Evolutionary conservation across 2,113 vertebrate species (phyloP), one percentile per base, ranked within the genome.

Genomic region (Eulemur rufifrons): DNA sequence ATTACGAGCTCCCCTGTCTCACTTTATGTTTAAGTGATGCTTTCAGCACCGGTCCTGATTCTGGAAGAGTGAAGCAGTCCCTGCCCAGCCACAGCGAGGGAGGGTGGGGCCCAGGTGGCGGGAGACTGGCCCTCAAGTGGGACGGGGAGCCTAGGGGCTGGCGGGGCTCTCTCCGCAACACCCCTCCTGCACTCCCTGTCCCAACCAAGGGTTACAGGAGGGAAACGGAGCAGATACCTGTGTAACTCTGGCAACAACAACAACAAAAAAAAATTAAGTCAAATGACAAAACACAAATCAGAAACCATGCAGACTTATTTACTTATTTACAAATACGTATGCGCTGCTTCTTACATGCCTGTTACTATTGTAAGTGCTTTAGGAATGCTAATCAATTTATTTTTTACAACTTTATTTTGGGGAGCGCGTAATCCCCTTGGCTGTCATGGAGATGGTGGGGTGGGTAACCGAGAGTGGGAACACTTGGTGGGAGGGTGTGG

Each of bases 1-100:
- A 97, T 82, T 98, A 98, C 97, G 97, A 97, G 96, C 86, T 97
- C 94, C 97, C 95, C 92, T 86, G 85, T 95, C 85, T 85, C 52
- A 20, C 25, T 85, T 91, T 25, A 78, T 68, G 90, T 89, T 92
- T 63, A 52, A 92, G 37, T 9, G 73, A 86, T 50, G 27, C 95
- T 97, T 90, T 97, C 84, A 89, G 95, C 82, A 68, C 93, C 84
- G 84, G 80, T 88, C 97, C 74, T 42, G 68, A 64, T 52, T 64
- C 87, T 47, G 76, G 45, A 80, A 20, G 61, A 78, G 5, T 5
- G 86, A 74, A 94, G 96, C 83, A 64, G 71, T 50, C 89, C 47
- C 71, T 17, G 78, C 84, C 42, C 73, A 86, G 37, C 56, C 92
- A 61, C 64, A 39, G 95, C 14, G 89, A 76, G 66, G 68, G 96